Evolutionary conservation across 2,113 vertebrate species (phyloP).

Genomic region (Pterocles orientalis): DNA sequence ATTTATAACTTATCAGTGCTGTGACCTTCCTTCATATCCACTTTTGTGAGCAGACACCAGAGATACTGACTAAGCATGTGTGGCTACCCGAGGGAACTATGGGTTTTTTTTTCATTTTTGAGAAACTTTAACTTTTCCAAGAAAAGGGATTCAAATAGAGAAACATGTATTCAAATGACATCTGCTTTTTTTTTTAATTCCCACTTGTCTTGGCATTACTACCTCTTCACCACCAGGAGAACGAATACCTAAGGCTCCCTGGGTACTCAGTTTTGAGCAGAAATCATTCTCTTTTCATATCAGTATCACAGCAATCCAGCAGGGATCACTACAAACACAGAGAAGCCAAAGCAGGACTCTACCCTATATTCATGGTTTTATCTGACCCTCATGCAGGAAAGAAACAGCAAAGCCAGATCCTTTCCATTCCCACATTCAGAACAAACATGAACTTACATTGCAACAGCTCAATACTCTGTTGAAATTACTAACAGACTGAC

Average conservation of each 20-base stretch:
- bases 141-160: not conserved
- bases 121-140: not conserved
- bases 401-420: not conserved
- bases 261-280: not conserved
- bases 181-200: not conserved
- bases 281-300: not conserved
- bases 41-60: not conserved
- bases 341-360: not conserved
- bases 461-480: not conserved
- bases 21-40: not conserved
- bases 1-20: not conserved
- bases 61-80: not conserved
- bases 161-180: not conserved
- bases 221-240: not conserved
- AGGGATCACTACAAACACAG: slow-evolving; percentile 21
- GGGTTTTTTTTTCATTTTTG: not conserved
- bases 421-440: not conserved
- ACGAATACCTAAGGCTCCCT: not conserved
- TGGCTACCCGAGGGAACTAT: not conserved
- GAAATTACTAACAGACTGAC: not conserved
- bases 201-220: not conserved
- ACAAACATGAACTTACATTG: not conserved
- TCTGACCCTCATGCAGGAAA: not conserved
- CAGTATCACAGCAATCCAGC: not conserved
- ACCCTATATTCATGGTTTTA: not conserved